Percentiles rank a stretch among this genome's conserved stretches.
Conservation (phyloP, 1,140 invertebrate species). For the Drosophila santomea region DNA sequence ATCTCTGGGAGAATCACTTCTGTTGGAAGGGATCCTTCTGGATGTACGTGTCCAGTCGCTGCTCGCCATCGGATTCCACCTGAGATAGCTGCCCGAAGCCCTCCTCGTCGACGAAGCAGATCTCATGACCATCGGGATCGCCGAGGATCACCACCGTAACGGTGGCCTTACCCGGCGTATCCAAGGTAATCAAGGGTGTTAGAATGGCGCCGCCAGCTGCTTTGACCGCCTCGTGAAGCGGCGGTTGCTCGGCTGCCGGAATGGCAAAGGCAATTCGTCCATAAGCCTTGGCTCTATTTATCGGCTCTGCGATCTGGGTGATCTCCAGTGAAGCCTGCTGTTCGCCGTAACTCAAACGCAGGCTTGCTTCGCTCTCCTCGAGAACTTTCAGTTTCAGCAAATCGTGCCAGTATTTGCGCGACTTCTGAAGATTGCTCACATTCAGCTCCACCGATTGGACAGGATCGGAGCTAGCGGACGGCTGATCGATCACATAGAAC, state of each 20-base stretch:
- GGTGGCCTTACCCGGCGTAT: slow-evolving; percentile 98
- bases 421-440: slow-evolving; percentile 91
- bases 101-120: slow-evolving; percentile 99
- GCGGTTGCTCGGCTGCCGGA: slow-evolving; percentile 90
- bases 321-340: slow-evolving; percentile 90
- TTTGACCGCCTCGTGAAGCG: slow-evolving; percentile 91
- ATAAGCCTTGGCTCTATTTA: slow-evolving; percentile 96
- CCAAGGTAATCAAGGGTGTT: slow-evolving; percentile 94
- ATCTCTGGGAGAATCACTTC: background rate
- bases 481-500: slow-evolving; percentile 92
- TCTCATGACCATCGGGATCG: slow-evolving; percentile 98
- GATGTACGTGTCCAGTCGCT: slow-evolving; percentile 92
- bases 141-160: slow-evolving; percentile 97
- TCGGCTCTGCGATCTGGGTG: slow-evolving; percentile 87
- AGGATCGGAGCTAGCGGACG: slow-evolving; percentile 90
- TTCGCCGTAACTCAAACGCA: slow-evolving; percentile 88
- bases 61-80: slow-evolving; percentile 93
- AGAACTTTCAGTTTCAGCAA: slow-evolving; percentile 91
- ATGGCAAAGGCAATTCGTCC: slow-evolving; percentile 97
- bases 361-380: slow-evolving; percentile 86
- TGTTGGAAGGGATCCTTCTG: slow-evolving; percentile 79
- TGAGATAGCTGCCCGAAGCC: slow-evolving; percentile 95
- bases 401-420: slow-evolving; percentile 93
- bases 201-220: slow-evolving; percentile 91
- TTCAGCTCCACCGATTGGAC: slow-evolving; percentile 92